These are phyloP conservation scores for Poeciliopsis infans DNA, from an alignment of 2,797 vertebrate genomes.

Conservation along the genomic window DNA sequence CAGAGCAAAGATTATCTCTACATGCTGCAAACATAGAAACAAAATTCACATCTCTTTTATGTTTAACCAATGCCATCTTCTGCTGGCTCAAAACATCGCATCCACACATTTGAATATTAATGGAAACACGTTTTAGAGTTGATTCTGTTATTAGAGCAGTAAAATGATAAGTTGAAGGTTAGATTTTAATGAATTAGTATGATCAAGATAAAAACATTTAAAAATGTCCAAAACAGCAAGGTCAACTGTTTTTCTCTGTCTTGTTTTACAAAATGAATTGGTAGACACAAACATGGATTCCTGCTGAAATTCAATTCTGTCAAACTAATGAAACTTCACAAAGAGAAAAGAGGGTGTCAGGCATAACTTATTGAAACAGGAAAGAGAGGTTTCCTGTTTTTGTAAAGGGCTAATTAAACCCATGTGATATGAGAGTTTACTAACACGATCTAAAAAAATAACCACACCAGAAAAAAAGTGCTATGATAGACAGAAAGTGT, in stretches of 20 bases:
- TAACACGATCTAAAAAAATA: background rate
- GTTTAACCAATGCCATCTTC: background rate
- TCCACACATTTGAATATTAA: background rate
- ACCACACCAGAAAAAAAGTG: background rate
- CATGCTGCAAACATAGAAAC: background rate
- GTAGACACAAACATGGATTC: no score
- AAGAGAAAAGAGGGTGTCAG: background rate
- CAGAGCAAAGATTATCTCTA: background rate
- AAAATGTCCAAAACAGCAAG: background rate
- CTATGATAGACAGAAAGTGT: background rate
- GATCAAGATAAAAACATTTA: background rate
- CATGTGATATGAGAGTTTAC: background rate
- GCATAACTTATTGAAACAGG: background rate
- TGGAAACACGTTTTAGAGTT: background rate
- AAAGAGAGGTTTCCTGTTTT: background rate
- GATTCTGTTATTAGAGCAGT: background rate
- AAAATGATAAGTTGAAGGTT: background rate
- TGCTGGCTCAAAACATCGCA: background rate
- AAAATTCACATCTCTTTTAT: background rate
- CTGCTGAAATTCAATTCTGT: background rate
- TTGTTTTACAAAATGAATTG: background rate
- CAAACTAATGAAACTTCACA: background rate
- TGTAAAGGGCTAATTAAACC: background rate
- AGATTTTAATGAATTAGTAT: background rate
- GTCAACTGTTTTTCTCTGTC: background rate